Percentiles rank a stretch among this genome's conserved stretches.
phyloP scores from a whole-genome alignment of 1,140 invertebrate genomes.

The Drosophila saltans region DNA sequence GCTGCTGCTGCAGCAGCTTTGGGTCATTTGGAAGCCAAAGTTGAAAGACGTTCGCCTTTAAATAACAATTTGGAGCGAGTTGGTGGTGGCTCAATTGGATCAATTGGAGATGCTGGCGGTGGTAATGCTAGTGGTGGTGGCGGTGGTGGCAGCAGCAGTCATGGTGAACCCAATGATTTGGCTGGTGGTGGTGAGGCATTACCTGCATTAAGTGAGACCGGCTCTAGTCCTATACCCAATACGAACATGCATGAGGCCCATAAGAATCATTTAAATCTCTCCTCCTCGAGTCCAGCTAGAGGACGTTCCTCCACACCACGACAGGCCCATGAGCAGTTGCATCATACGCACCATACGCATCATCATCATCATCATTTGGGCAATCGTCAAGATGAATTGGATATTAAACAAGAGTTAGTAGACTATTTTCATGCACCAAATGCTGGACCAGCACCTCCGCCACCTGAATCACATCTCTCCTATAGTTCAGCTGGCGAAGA shows the following conservation, averaged over 20 bases:
- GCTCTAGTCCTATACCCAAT: slow-evolving; percentile 80
- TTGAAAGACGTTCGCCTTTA: slow-evolving; percentile 62
- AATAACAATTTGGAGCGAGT: slow-evolving; percentile 9
- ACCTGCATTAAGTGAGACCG: slow-evolving; percentile 57
- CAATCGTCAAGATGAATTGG: slow-evolving; percentile 53
- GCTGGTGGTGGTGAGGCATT: slow-evolving; percentile 26
- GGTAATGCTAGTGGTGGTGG: slow-evolving; percentile 26
- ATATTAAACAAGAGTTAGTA: slow-evolving; percentile 78
- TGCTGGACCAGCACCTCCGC: slow-evolving; percentile 23
- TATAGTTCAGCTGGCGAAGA: slow-evolving; percentile 78
- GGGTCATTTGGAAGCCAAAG: slow-evolving; percentile 64
- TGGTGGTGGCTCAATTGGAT: not conserved
- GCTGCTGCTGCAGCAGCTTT: slow-evolving; percentile 53
- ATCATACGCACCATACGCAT: slow-evolving; percentile 35
- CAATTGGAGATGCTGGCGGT: slow-evolving; percentile 6
- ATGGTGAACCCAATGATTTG: slow-evolving; percentile 27
- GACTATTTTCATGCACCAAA: slow-evolving; percentile 71
- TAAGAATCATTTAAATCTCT: slow-evolving; percentile 65
- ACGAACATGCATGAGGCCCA: slow-evolving; percentile 79
- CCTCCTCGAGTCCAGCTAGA: slow-evolving; percentile 41
- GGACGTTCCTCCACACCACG: slow-evolving; percentile 51
- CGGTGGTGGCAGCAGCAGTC: slow-evolving; percentile 35
- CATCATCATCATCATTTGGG: slow-evolving; percentile 32
- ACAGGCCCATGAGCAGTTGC: slow-evolving; percentile 66
- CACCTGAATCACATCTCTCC: slow-evolving; percentile 76